These are phyloP conservation scores for Clinocottus analis DNA, from an alignment of 2,113 vertebrate species.

Conservation along the genomic window DNA sequence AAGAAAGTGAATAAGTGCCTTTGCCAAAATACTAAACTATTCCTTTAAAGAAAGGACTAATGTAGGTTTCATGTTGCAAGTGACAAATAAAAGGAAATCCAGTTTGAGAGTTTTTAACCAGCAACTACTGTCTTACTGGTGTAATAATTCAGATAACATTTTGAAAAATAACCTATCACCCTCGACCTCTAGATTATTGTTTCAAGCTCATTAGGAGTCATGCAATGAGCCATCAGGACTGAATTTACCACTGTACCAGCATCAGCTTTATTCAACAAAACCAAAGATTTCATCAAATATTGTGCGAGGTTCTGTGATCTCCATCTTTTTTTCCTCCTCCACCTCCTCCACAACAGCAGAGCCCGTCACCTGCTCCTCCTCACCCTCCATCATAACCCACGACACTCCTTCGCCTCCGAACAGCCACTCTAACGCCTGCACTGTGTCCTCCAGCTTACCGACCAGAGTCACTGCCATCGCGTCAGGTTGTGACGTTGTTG, in stretches of 20 bases:
- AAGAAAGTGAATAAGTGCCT: not conserved
- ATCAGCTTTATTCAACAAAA: constrained; percentile 64
- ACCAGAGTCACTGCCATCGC: fast-evolving
- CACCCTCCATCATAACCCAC: constrained; percentile 38
- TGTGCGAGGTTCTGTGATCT: constrained; percentile 18
- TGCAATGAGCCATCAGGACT: not conserved
- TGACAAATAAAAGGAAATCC: not conserved
- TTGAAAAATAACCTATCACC: not conserved
- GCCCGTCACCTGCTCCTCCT: constrained; percentile 42
- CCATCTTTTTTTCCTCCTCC: not conserved
- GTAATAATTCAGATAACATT: not conserved
- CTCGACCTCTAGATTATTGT: not conserved
- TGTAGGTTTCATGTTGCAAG: not conserved
- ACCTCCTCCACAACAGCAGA: constrained; percentile 43
- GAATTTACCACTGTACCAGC: not conserved
- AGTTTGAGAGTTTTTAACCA: no score
- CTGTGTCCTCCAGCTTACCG: not conserved
- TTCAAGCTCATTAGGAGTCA: not conserved
- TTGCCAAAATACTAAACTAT: not conserved
- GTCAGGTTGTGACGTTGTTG: not conserved
- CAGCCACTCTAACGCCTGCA: constrained; percentile 23
- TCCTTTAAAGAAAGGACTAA: not conserved
- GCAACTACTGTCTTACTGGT: fast-evolving
- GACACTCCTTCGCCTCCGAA: constrained; percentile 37
- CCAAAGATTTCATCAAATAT: constrained; percentile 79